phyloP scores from a whole-genome alignment of 2,797 vertebrate genomes.

The Peromyscus nudipes region DNA sequence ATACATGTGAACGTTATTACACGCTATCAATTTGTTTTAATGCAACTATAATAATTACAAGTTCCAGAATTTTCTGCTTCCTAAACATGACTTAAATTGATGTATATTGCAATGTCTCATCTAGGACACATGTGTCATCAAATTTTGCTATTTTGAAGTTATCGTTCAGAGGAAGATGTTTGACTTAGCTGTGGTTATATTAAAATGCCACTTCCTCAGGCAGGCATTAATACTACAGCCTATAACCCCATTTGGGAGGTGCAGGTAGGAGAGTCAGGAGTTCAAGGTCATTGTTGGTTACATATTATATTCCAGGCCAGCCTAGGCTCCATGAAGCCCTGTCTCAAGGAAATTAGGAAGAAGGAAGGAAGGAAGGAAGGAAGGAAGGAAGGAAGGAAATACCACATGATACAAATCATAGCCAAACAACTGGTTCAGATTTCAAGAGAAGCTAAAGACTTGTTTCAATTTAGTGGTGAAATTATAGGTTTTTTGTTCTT shows the following conservation, averaged over 20 bases:
- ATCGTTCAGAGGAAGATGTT: slow-evolving; percentile 1
- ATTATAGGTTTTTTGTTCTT: neutral
- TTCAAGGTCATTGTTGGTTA: neutral
- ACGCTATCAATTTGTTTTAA: slow-evolving; percentile 56
- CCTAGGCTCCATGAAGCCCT: neutral
- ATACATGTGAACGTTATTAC: neutral
- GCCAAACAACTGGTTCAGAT: slow-evolving; percentile 65
- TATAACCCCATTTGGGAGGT: neutral
- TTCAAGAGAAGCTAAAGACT: slow-evolving; percentile 64
- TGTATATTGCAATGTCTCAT: slow-evolving; percentile 67
- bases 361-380: too few species aligned
- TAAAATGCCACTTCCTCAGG: neutral
- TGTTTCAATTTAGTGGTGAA: slow-evolving; percentile 63
- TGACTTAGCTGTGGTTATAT: slow-evolving; percentile 43
- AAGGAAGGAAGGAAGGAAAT: neutral
- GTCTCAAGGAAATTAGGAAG: neutral
- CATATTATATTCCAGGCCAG: neutral
- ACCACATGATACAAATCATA: slow-evolving; percentile 23
- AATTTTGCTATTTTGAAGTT: slow-evolving; percentile 60
- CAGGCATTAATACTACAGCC: neutral
- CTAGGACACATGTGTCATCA: slow-evolving; percentile 27
- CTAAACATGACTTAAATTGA: slow-evolving; percentile 75
- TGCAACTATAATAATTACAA: slow-evolving; percentile 81
- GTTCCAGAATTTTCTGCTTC: slow-evolving; percentile 70
- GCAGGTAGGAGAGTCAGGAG: neutral